Evolutionary conservation across 2,888 invertebrate species (phyloP), one percentile per base, ranked within the genome.

Genomic region (Pandemis corylana): DNA sequence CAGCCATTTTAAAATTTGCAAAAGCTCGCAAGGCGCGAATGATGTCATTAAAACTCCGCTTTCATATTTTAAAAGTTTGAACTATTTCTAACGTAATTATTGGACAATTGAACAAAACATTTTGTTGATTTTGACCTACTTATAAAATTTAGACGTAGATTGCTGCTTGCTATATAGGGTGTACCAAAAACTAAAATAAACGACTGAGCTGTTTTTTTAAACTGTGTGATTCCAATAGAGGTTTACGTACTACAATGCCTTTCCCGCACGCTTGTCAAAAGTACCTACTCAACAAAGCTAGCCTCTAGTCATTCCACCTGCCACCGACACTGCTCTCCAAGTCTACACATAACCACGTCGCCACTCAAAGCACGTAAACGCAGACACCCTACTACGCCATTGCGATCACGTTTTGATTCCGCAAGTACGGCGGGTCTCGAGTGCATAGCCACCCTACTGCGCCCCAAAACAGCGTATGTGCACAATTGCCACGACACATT

Each of bases 361-460:
- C 64, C 73, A 65, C 73, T 74, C 73, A 74, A 69, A 74, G 73
- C 73, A 68, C 73, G 73, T 59, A 74, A 61, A 69, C 46, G 69
- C 65, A 74, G 73, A 69, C 73, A 65, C 73, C 73, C 73, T 69
- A 68, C 73, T 69, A 68, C 59, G 73, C 69, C 73, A 74, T 74
- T 74, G 69, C 69, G 56, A 64, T 64, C 73, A 28, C 68, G 73
- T 76, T 74, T 63, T 65, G 76, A 76, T 73, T 68, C 70, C 62
- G 59, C 72, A 70, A 76, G 76, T 72, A 64, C 66, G 68, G 28
- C 65, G 64, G 20, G 71, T 56, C 68, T 66, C 41, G 13, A 69
- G 76, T 49, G 73, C 70, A 71, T 68, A n/a, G 73, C 64, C 73
- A 69, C 73, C 65, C 72, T 68, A 72, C 5, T 15, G 5, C 13